A percentile compares a stretch with the other conserved stretches of the same genome.
phyloP scores from a whole-genome alignment of 2,888 invertebrate species.

The Busseola fusca region DNA sequence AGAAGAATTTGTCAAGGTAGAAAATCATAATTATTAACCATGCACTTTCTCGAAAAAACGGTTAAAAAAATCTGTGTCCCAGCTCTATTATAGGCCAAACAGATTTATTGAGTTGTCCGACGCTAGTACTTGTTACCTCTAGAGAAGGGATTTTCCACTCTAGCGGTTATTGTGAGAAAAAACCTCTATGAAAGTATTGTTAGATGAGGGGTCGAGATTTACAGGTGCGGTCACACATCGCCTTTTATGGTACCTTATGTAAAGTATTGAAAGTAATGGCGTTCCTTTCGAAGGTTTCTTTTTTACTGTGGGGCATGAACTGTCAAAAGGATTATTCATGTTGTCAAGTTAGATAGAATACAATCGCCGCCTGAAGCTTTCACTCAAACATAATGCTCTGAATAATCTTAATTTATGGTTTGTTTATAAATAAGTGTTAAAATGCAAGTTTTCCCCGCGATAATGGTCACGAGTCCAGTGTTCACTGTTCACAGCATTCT shows the following conservation, averaged over 20 bases:
- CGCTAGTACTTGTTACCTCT: constrained; percentile 60
- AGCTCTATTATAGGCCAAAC: constrained; percentile 47
- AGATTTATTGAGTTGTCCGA: constrained; percentile 67
- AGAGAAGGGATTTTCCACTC: constrained; percentile 61
- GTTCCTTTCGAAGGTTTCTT: constrained; percentile 10
- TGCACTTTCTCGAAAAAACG: background rate
- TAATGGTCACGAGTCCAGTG: background rate
- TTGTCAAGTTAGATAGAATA: background rate
- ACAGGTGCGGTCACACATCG: constrained; percentile 52
- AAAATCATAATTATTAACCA: constrained; percentile 1
- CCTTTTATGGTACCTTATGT: constrained; percentile 52
- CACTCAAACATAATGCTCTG: background rate
- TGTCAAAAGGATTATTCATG: constrained; percentile 3
- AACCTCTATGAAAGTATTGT: constrained; percentile 61
- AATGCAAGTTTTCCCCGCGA: too few species aligned
- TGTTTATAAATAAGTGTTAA: background rate
- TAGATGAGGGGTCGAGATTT: constrained; percentile 53
- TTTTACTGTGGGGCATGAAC: background rate
- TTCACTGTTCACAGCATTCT: background rate
- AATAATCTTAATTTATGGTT: too few species aligned
- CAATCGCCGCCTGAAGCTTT: background rate
- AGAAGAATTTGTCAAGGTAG: background rate
- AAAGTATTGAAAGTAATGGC: constrained; percentile 51
- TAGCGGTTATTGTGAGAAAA: constrained; percentile 58
- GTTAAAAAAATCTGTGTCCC: constrained; percentile 33